Evolutionary conservation across 1,140 invertebrate genomes (phyloP), one percentile per base, ranked within the genome.

Genomic region (Scaptomyza graminum): DNA sequence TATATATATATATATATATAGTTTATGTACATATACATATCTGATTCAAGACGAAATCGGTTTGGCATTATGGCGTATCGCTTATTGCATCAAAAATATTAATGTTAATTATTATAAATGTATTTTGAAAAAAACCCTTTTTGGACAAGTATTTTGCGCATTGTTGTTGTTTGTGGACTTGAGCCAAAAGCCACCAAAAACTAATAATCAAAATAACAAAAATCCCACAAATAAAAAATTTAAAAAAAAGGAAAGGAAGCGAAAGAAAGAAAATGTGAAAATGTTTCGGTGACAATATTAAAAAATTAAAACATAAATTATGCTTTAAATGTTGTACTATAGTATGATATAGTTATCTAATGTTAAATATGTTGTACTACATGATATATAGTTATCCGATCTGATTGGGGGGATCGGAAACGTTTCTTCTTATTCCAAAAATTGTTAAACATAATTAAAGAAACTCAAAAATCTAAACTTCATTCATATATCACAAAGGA

Each of bases 241-340:
- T n/a, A 65, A 41, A 67, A 44, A 18, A 8, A 34, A 43, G 44
- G 34, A 61, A 47, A 12, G 18, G 15, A 47, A 41, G 16, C 31
- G 6, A 28, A 12, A 37, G 37, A 64, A 46, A 34, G 5, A 31
- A 34, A 46, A 43, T 18, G 54, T 68, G 41, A 61, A 73, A 39
- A 74, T 69, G 60, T 83, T 79, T 76, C 80, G 62, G 57, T 70
- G 80, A 85, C 81, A 84, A 84, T 84, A 84, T 76, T 64, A 31
- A 51, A 80, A 84, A 74, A 41, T 69, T 69, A 41, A 74, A 56
- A 63, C 13, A 34, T 37, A 28, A 56, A 16, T 51, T 74, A 80
- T 50, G 73, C 76, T 66, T 74, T 85, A 56, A 70, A 25, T 54
- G 47, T 69, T 66, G 47, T 72, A 44, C 54, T 31, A 57, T 28